phyloP scores from a whole-genome alignment of 1,140 invertebrate genomes.

The Luehdorfia chinensis region DNA sequence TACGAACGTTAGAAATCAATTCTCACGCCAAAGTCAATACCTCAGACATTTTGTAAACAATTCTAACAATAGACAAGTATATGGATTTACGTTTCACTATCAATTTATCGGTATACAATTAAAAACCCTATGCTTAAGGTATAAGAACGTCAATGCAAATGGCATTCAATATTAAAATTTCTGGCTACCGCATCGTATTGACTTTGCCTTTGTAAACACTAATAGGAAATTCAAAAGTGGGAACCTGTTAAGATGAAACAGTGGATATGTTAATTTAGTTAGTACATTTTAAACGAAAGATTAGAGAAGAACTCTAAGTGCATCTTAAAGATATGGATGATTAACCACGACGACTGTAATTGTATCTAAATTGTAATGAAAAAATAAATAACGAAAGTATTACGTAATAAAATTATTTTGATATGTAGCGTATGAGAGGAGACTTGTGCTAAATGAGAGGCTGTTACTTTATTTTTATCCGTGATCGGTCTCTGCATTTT shows the following conservation, averaged over 20 bases:
- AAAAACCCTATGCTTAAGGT: slow-evolving; percentile 22
- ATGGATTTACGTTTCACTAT: slow-evolving; percentile 49
- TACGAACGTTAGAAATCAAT: slow-evolving; percentile 53
- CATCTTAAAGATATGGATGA: too few relatives aligned
- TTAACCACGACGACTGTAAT: too few relatives aligned
- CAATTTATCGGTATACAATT: slow-evolving; percentile 21
- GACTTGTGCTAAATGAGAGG: too few relatives aligned
- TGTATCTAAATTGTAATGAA: too few relatives aligned
- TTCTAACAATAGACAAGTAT: slow-evolving; percentile 56
- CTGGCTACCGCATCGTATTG: slow-evolving; percentile 44
- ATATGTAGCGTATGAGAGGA: too few relatives aligned
- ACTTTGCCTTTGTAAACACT: slow-evolving; percentile 60
- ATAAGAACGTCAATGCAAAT: slow-evolving; percentile 23
- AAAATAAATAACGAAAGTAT: too few relatives aligned
- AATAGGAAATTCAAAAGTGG: slow-evolving; percentile 57
- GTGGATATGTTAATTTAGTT: slow-evolving; percentile 63
- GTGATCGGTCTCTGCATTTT: too few relatives aligned
- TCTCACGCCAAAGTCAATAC: slow-evolving; percentile 60
- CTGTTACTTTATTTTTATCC: too few relatives aligned
- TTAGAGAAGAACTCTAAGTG: neutral
- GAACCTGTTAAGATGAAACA: slow-evolving; percentile 67
- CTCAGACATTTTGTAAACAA: slow-evolving; percentile 56
- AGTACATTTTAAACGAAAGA: slow-evolving; percentile 20
- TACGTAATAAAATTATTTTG: too few relatives aligned
- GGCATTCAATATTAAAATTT: slow-evolving; percentile 38